Base-by-base conservation (phyloP, 2,888 invertebrate genomes). In the Alloplasta piceator region DNA sequence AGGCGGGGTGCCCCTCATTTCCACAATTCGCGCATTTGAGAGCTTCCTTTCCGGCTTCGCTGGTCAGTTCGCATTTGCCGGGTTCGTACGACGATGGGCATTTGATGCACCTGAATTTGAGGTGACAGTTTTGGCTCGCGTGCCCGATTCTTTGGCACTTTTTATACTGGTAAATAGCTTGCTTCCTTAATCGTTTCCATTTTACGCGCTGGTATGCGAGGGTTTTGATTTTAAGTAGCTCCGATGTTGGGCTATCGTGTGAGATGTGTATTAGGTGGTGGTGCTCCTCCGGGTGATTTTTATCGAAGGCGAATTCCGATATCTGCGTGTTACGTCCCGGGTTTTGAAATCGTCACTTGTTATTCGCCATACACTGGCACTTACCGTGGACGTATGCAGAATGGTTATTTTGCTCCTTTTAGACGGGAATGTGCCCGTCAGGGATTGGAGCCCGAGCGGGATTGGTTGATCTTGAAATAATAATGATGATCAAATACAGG, bases 21-120 rank as follows among this genome's bases (percentile, higher is more conserved):
- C 43, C 43, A 14, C 77, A 77, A 61, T 77, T 77, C 9, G 64
- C 71, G 46, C 77, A 77, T 14, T 61, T 73, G 6, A 73, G 52
- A 0, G 7, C 4, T 10, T 43, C 36, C 50, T 63, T 63, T 2
- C 10, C 26, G 5, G 52, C 1, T 4, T 26, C 36, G 1, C 7
- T 4, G 0, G 10, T 9, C n/a, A 50, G 6, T 1, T 7, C 2
- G 38, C 75, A 75, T 43, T 56, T 14, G 0, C 58, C 58, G 0
- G 67, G 66, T 0, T 12, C 63, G 36, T 75, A 67, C 0, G 16
- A 14, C 7, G 12, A 26, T 0, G 66, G 43, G 26, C 75, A 75
- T 26, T 64, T 38, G 9, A 58, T 67, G 5, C 60, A 73, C 0
- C 72, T 36, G 10, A 14, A 64, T 16, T 6, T 12, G 1, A 78